Evolutionary conservation across 2,888 invertebrate genomes (phyloP), one percentile per base, ranked within the genome.

Genomic region (Drosophila dives): DNA sequence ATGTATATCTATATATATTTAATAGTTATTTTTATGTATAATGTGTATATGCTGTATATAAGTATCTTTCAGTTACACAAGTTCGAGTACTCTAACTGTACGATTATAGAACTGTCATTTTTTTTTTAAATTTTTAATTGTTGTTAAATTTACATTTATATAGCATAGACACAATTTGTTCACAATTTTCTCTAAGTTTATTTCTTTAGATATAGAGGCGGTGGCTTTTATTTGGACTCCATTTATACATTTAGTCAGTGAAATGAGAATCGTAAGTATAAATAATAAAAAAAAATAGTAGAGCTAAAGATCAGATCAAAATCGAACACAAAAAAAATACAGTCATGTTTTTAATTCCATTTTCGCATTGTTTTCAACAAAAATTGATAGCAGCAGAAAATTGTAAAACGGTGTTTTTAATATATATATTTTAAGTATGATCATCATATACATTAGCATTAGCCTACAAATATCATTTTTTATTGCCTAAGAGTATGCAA

Each of bases 171-270:
- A 86, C 90, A 82, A 75, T 89, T 81, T 89, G 83, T 83, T 83
- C 81, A 78, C 87, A 83, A 82, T 75, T 83, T 75, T 77, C 78
- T 81, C 84, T 86, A 86, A 89, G 69, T 75, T 79, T 70, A 79
- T 69, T 64, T 23, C 5, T 63, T 60, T 34, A 56, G 56, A 56
- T 64, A 51, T 29, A 85, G 84, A 91, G 91, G 91, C 91, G 91
- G 91, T 91, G 91, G 91, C 91, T 87, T 91, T 91, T 89, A 88
- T 81, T 92, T 91, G 91, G 91, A 91, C 91, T 91, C 88, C 89
- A 89, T 90, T 91, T 91, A 83, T 74, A 88, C 80, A 81, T 83
- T 88, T 86, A 86, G 86, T 90, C 88, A 83, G 68, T 88, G 71
- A 75, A 81, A 79, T 60, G 40, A 83, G 70, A 64, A 51, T 48